These are phyloP conservation scores for Tenebrio molitor DNA, from an alignment of 1,140 invertebrate species.

Conservation along the genomic window DNA sequence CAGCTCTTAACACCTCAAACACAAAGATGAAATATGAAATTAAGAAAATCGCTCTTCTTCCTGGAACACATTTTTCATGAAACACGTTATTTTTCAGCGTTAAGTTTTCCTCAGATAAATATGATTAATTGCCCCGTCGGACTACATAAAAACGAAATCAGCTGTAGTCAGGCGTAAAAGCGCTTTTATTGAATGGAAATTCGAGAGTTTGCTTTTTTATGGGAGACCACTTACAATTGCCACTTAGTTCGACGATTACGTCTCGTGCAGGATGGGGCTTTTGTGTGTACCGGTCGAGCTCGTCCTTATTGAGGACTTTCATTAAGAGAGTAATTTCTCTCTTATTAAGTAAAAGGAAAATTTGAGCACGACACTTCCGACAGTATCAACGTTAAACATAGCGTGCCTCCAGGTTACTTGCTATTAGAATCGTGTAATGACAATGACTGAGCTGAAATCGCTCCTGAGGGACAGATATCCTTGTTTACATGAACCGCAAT, in stretches of 20 bases:
- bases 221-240: not conserved
- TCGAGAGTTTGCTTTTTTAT: constrained; percentile 5
- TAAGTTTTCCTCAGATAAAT: constrained; percentile 39
- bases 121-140: constrained; percentile 42
- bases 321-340: constrained; percentile 31
- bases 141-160: constrained; percentile 43
- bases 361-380: constrained; percentile 38
- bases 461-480: constrained; percentile 48
- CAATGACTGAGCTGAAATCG: constrained; percentile 48
- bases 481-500: constrained; percentile 50
- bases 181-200: constrained; percentile 14
- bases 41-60: constrained; percentile 42
- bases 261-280: constrained; percentile 7
- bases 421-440: constrained; percentile 47
- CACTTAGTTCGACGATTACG: constrained; percentile 11
- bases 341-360: constrained; percentile 32
- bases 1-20: constrained; percentile 41
- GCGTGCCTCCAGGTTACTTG: constrained; percentile 49
- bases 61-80: constrained; percentile 23
- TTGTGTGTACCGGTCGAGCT: not conserved
- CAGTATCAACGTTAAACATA: constrained; percentile 37
- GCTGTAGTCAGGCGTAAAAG: constrained; percentile 18
- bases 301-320: constrained; percentile 18
- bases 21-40: constrained; percentile 48
- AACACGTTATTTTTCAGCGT: constrained; percentile 37